Conservation (phyloP, 2,888 invertebrate species). For the Marronus borbonicus region DNA sequence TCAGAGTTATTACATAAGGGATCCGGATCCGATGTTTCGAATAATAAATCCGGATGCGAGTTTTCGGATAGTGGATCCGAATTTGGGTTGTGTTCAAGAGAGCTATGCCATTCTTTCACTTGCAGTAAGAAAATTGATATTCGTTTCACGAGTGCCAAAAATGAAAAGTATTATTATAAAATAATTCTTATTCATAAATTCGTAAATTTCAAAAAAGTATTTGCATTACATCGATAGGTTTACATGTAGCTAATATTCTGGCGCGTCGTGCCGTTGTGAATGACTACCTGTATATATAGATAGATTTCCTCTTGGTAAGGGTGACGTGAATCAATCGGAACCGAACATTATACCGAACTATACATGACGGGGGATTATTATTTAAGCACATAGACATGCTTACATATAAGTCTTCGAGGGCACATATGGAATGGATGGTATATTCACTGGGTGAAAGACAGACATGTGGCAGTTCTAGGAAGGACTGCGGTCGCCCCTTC, state of each 20-base stretch:
- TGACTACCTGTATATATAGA: not conserved
- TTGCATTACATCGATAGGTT: not conserved
- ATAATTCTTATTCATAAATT: not conserved
- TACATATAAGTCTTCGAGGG: constrained; percentile 14
- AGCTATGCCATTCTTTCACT: too few species aligned
- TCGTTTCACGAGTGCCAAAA: not conserved
- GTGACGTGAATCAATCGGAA: not conserved
- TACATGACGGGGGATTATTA: not conserved
- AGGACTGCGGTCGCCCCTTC: constrained; percentile 50
- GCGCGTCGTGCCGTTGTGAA: not conserved
- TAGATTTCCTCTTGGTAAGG: not conserved
- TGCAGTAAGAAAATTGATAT: not conserved
- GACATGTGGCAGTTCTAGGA: constrained; percentile 51
- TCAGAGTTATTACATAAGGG: too few species aligned
- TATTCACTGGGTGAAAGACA: constrained; percentile 17
- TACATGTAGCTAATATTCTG: too few species aligned
- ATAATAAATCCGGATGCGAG: too few species aligned
- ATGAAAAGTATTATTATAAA: not conserved
- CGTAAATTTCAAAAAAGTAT: not conserved
- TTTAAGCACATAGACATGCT: not conserved
- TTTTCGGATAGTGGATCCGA: too few species aligned
- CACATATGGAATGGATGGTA: constrained; percentile 47
- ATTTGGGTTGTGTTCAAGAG: too few species aligned
- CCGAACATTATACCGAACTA: constrained; percentile 5
- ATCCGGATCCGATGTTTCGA: too few species aligned